A percentile compares a stretch with the other conserved stretches of the same genome.
phyloP scores from a whole-genome alignment of 2,113 vertebrate genomes.

The Regulus satrapa region DNA sequence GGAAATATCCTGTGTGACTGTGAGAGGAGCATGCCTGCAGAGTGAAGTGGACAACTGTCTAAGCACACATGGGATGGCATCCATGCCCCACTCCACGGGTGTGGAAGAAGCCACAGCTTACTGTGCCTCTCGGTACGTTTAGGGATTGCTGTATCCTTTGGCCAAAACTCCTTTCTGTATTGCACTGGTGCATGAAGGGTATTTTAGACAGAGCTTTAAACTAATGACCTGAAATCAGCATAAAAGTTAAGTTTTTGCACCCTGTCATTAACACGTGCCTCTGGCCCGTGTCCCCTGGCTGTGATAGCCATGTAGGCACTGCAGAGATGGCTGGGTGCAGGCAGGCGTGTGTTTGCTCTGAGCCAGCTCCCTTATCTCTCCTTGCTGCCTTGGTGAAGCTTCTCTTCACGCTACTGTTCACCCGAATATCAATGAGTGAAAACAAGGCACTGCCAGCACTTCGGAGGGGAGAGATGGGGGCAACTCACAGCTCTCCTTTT shows the following conservation, averaged over 20 bases:
- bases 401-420: conserved; percentile 1
- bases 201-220: not conserved
- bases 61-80: not conserved
- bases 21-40: not conserved
- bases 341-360: not conserved
- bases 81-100: not conserved
- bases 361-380: conserved; percentile 1
- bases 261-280: not conserved
- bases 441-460: not conserved
- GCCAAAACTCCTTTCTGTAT: not conserved
- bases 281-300: not conserved
- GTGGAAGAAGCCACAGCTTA: not conserved
- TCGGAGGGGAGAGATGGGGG: not conserved
- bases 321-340: not conserved
- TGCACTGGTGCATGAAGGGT: fast-evolving
- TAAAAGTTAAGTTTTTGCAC: not conserved
- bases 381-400: conserved; percentile 20
- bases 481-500: not conserved
- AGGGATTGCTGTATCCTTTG: not conserved
- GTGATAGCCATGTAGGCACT: not conserved
- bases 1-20: not conserved
- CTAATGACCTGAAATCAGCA: not conserved
- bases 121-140: fast-evolving
- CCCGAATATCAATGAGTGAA: not conserved
- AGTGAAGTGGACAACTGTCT: not conserved